These are phyloP conservation scores for Chamaetylas fuelleborni DNA, from an alignment of 2,113 vertebrate species.

Conservation along the genomic window DNA sequence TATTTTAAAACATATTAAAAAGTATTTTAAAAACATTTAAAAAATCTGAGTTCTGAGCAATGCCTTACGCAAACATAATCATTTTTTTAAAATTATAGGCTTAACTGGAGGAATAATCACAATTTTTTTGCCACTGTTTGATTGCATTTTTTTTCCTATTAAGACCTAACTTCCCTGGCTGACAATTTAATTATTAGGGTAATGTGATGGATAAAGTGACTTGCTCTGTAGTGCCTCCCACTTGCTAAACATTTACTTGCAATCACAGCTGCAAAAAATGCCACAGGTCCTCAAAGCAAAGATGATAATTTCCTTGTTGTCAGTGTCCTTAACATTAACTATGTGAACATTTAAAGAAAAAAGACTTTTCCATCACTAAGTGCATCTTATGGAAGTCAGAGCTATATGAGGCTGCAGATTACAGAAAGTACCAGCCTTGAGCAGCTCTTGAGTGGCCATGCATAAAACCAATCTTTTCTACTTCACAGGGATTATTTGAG, in stretches of 20 bases:
- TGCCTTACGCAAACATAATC: conserved; percentile 74
- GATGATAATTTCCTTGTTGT: conserved; percentile 34
- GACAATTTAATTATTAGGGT: conserved; percentile 86
- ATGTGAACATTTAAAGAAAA: background rate
- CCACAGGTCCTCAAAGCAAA: conserved; percentile 20
- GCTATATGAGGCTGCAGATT: background rate
- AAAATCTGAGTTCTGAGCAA: conserved; percentile 34
- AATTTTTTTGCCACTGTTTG: conserved; percentile 74
- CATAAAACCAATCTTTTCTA: background rate
- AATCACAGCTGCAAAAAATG: conserved; percentile 78
- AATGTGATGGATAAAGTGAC: conserved; percentile 79
- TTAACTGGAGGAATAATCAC: conserved; percentile 73
- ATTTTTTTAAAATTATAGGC: conserved; percentile 81
- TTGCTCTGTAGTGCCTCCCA: conserved; percentile 75
- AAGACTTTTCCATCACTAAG: background rate
- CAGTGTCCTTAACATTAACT: background rate
- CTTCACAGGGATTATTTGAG: background rate
- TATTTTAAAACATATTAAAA: conserved; percentile 50
- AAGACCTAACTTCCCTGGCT: conserved; percentile 72
- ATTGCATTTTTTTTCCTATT: conserved; percentile 44
- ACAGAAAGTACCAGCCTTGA: background rate
- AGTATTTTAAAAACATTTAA: background rate
- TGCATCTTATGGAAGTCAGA: background rate
- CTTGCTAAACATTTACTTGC: conserved; percentile 74
- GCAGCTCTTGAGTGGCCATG: background rate